Base-by-base conservation (phyloP, 2,113 vertebrate genomes). In the Gallinago media region DNA sequence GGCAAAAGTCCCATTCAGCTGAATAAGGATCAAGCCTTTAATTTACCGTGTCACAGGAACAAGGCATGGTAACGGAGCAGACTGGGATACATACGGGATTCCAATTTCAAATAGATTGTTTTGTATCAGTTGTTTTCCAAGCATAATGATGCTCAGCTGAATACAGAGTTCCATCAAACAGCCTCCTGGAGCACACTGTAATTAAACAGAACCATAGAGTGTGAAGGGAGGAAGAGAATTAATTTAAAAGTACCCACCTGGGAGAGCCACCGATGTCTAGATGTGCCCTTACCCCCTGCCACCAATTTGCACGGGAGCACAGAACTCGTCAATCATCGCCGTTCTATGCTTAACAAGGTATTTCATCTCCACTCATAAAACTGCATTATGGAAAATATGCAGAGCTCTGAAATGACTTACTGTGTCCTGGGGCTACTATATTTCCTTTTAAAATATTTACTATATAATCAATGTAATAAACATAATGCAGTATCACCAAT, bases 81-180 rank as follows among this genome's bases (percentile, higher is more conserved):
- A 26, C 10, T n/a, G 11, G 11, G 54, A 87, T 97, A 99, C 99
- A 2, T 98, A 99, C 99, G 99, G 99, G 96, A 99, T 98, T 96
- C 99, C 99, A 61, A 99, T 98, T 97, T 99, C 99, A 94, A 99
- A 99, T 63, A 99, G 97, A 92, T 99, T 99, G 94, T 99, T 99
- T 95, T 99, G 99, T 79, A 99, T 99, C 91, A 99, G 97, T 96
- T 99, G 99, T 93, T 99, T 99, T 67, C 99, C 99, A 59, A 99
- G 97, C 99, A 99, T 99, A 93, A 99, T 99, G 98, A 99, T 99
- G 97, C 99, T 99, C 63, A 99, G 98, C 96, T 99, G 99, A 94
- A 99, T 99, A 92, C 99, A 99, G 61, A 99, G 98, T 95, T 99
- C 99, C 93, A 99, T 99, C 91, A 99, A 98, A 97, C 99, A 99